These are phyloP conservation scores for Lacerta agilis DNA, from an alignment of 2,797 vertebrate genomes.

Conservation along the genomic window DNA sequence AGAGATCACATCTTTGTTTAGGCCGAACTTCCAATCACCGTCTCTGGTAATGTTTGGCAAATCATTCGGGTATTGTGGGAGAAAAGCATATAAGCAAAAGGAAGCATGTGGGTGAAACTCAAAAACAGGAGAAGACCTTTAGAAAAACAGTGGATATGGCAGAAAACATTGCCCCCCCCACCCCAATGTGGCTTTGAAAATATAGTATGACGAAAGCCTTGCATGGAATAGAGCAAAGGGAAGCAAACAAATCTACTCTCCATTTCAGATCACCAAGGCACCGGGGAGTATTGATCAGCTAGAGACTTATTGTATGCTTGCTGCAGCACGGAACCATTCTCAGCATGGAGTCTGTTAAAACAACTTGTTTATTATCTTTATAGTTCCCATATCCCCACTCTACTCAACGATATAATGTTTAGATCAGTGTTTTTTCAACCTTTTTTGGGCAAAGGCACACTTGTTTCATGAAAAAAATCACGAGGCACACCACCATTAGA, in stretches of 20 bases:
- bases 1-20: not conserved
- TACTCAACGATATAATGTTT: constrained; percentile 25
- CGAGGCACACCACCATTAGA: too few species aligned
- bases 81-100: not conserved
- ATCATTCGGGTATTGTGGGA: not conserved
- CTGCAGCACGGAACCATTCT: not conserved
- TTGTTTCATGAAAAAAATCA: too few species aligned
- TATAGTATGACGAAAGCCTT: not conserved
- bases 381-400: not conserved
- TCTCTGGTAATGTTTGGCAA: not conserved
- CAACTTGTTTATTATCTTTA: constrained; percentile 9
- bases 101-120: not conserved
- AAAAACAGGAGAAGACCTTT: not conserved
- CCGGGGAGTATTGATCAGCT: not conserved
- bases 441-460: too few species aligned
- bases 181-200: not conserved
- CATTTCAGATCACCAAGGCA: not conserved
- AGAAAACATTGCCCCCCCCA: not conserved
- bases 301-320: constrained; percentile 29
- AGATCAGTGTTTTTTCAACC: too few species aligned
- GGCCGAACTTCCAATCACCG: not conserved
- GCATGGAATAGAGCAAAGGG: not conserved
- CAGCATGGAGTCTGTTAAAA: constrained; percentile 21
- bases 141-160: not conserved
- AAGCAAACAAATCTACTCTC: constrained; percentile 3